Evolutionary conservation across 2,888 invertebrate species (phyloP), one percentile per base, ranked within the genome.

Genomic region (Orchesella flavescens): DNA sequence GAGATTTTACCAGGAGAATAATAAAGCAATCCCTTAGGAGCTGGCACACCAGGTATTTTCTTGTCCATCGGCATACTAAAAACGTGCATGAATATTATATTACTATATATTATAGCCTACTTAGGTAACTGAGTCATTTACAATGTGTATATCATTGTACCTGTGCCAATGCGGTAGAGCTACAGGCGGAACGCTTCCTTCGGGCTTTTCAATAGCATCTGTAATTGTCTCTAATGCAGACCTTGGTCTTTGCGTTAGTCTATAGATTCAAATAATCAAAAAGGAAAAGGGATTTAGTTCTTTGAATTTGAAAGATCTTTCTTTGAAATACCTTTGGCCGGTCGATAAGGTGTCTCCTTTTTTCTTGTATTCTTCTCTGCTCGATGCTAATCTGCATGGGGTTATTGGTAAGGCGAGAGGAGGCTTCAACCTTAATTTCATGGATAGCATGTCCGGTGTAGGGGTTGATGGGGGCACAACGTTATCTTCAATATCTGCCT

Each of bases 111-210:
- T n/a, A n/a, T n/a, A n/a, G n/a, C n/a, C n/a, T n/a, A n/a, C n/a
- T n/a, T n/a, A n/a, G n/a, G n/a, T n/a, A n/a, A n/a, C n/a, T n/a
- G n/a, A n/a, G n/a, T n/a, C n/a, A n/a, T n/a, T n/a, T n/a, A n/a
- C n/a, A n/a, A n/a, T n/a, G n/a, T n/a, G n/a, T n/a, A n/a, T n/a
- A n/a, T n/a, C n/a, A n/a, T n/a, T n/a, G n/a, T n/a, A n/a, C n/a
- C n/a, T 57, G 10, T 80, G 79, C 88, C 87, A 88, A 13, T 69
- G 12, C 9, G 86, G 88, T 13, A 88, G 72, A 55, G 84, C 78
- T 3, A 80, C 68, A 21, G 78, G 78, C 13, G 88, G 88, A 0
- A 88, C 78, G 44, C 68, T 72, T 9, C 86, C 85, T 10, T 82
- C 71, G 10, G 86, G 87, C n/a, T 66, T 78, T 69, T 76, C 79